Evolutionary conservation across 2,888 invertebrate species (phyloP), one percentile per base, ranked within the genome.

Genomic region (Catocala nupta): DNA sequence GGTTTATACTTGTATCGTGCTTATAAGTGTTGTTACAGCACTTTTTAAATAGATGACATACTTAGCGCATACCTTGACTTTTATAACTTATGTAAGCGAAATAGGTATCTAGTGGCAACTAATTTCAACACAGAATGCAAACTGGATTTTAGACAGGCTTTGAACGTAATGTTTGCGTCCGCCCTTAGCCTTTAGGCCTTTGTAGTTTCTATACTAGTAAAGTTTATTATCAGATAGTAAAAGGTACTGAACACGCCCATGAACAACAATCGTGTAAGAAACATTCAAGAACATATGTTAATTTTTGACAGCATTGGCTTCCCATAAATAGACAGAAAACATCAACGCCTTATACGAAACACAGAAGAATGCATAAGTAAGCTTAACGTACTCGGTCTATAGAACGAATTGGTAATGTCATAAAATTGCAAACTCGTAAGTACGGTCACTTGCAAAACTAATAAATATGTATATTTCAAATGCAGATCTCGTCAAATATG

Each of bases 331-430:
- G 73, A 45, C 49, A 53, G 65, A 72, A 72, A 68, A 59, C 65
- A 72, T 73, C 76, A 64, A 62, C 48, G 45, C 63, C 73, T 55
- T 59, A 62, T 49, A 48, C 11, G 61, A 65, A 44, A 33, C 33
- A 57, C 49, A 68, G 73, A 62, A 65, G 59, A 75, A 76, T 63
- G 63, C 47, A 16, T 59, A 63, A 61, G 63, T 61, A 51, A 53
- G 57, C 51, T 34, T 54, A 57, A 39, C 59, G 57, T 63, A 51
- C 62, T 55, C 11, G 25, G 16, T 56, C n/a, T 55, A 64, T 45
- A 64, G 63, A 74, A 77, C 75, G 63, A 71, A 75, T 74, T 57
- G 66, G 57, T 74, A 77, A 74, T 74, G 62, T 60, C 59, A 64
- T 62, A 66, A 54, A 70, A 70, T 66, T 70, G 70, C 60, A 56